phyloP scores from a whole-genome alignment of 1,140 invertebrate genomes.

The Lepidurus arcticus region DNA sequence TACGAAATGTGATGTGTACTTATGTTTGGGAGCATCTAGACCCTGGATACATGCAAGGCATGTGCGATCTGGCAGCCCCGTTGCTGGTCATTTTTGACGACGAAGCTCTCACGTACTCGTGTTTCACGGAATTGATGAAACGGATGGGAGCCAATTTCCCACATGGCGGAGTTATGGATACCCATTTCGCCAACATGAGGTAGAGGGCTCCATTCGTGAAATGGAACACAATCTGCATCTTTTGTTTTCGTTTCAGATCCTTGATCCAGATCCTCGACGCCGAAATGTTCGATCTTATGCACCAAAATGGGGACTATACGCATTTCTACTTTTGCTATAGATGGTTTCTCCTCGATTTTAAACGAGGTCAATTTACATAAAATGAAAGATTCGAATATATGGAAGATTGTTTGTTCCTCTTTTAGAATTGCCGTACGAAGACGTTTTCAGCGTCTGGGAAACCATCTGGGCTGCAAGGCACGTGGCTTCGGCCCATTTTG shows the following conservation, averaged over 20 bases:
- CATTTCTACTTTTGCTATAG: constrained; percentile 97
- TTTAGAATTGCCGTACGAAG: constrained; percentile 79
- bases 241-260: constrained; percentile 48
- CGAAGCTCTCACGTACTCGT: constrained; percentile 83
- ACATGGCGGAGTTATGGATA: constrained; percentile 86
- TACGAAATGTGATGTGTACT: constrained; percentile 95
- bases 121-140: constrained; percentile 85
- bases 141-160: constrained; percentile 89
- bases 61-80: constrained; percentile 92
- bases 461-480: constrained; percentile 89
- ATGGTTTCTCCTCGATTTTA: constrained; percentile 78
- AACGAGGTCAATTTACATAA: constrained; percentile 53
- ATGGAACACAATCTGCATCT: constrained; percentile 26
- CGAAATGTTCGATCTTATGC: constrained; percentile 90
- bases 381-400: constrained; percentile 5
- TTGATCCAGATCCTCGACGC: constrained; percentile 82
- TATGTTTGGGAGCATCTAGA: constrained; percentile 93
- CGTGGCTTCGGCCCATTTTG: constrained; percentile 80
- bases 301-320: constrained; percentile 89
- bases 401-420: constrained; percentile 32
- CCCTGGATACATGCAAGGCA: constrained; percentile 83
- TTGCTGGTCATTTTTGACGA: constrained; percentile 87
- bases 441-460: constrained; percentile 91
- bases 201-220: constrained; percentile 50
- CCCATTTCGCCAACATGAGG: constrained; percentile 91